Evolutionary conservation across 2,113 vertebrate genomes (phyloP).

Genomic region (Odontesthes bonariensis): DNA sequence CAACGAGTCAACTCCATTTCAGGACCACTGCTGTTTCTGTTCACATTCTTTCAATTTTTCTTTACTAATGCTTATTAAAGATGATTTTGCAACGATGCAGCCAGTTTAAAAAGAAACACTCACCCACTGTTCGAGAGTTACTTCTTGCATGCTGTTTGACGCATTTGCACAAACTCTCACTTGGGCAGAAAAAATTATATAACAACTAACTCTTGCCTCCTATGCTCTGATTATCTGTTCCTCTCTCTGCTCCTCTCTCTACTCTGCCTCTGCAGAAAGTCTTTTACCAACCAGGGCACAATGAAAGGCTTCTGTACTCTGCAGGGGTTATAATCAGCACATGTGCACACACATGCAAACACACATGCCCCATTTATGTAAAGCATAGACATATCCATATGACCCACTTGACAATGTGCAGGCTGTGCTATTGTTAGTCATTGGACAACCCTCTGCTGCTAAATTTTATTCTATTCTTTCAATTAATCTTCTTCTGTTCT

Average conservation of each 20-base stretch:
- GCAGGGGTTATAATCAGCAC: conserved; percentile 29
- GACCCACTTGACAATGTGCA: neutral
- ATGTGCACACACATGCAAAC: conserved; percentile 6
- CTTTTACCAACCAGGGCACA: conserved; percentile 39
- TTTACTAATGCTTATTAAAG: neutral
- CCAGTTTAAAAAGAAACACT: neutral
- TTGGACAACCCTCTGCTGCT: too few relatives aligned
- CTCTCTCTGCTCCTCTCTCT: neutral
- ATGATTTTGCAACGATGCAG: neutral
- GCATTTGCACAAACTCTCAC: neutral
- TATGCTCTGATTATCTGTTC: conserved; percentile 13
- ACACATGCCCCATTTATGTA: neutral
- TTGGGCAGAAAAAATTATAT: neutral
- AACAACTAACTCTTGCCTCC: neutral
- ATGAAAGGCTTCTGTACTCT: conserved; percentile 19
- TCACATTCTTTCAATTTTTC: neutral
- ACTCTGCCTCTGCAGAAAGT: conserved; percentile 11
- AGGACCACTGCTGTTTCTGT: neutral
- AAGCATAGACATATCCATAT: neutral
- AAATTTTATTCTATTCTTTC: too few relatives aligned
- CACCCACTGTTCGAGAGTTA: neutral
- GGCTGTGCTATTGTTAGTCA: neutral
- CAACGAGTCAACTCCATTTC: neutral
- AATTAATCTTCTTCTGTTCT: too few relatives aligned
- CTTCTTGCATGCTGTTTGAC: neutral